These are phyloP conservation scores for Ormyrus nitidulus DNA, from an alignment of 2,888 invertebrate species.

Conservation along the genomic window DNA sequence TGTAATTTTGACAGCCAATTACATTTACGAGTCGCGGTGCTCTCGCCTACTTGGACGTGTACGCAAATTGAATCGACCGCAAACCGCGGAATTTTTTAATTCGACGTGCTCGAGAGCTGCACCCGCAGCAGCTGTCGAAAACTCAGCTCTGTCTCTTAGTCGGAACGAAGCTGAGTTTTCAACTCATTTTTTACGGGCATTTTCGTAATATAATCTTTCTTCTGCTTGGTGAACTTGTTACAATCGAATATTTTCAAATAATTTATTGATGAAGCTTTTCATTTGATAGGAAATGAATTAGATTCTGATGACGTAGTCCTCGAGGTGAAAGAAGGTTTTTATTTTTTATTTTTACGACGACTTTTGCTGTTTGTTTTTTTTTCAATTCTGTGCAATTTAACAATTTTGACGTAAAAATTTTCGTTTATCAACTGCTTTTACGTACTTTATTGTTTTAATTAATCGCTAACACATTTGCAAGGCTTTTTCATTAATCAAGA, in stretches of 20 bases:
- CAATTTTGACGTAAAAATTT: too few species aligned
- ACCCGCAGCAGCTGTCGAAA: too few species aligned
- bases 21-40: too few species aligned
- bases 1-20: too few species aligned
- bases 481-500: too few species aligned
- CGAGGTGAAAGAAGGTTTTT: conserved; percentile 52
- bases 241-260: background rate
- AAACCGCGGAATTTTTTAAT: conserved; percentile 34
- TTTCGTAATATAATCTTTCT: background rate
- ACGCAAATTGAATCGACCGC: conserved; percentile 35
- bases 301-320: conserved; percentile 14
- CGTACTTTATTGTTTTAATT: too few species aligned
- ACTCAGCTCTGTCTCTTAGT: background rate
- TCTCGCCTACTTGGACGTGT: background rate
- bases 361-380: background rate
- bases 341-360: conserved; percentile 20
- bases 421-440: too few species aligned
- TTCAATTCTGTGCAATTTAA: too few species aligned
- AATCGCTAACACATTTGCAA: too few species aligned
- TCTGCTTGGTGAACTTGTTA: background rate
- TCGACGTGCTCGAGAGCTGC: conserved; percentile 3
- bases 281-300: conserved; percentile 17
- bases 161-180: background rate
- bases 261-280: background rate
- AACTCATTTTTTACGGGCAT: background rate